Conservation (phyloP, 2,888 invertebrate species). For the Helleia helle region DNA sequence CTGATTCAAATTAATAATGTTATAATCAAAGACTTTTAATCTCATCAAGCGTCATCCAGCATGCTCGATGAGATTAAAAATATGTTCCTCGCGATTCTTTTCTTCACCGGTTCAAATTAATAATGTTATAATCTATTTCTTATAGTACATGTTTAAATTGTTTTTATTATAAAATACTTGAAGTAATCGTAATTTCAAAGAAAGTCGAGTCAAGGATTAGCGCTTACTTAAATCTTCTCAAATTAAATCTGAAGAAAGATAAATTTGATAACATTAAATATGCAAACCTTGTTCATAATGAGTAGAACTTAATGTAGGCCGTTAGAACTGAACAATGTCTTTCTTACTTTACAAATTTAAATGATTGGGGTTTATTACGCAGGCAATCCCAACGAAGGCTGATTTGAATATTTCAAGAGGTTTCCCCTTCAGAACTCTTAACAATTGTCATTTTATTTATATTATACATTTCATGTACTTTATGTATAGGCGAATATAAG, state of each 20-base stretch:
- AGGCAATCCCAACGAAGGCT: conserved; percentile 17
- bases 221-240: conserved; percentile 8
- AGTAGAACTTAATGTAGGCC: conserved; percentile 15
- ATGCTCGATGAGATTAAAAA: too few relatives aligned
- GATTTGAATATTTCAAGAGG: conserved; percentile 19
- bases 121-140: too few relatives aligned
- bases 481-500: too few relatives aligned
- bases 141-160: too few relatives aligned
- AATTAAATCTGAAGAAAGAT: conserved; percentile 21
- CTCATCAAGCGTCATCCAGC: too few relatives aligned
- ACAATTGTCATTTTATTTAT: neutral
- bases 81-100: too few relatives aligned
- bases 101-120: too few relatives aligned
- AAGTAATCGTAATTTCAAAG: too few relatives aligned
- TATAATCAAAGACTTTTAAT: too few relatives aligned
- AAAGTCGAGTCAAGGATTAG: neutral
- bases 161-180: too few relatives aligned
- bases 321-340: conserved; percentile 19
- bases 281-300: conserved; percentile 20
- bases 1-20: too few relatives aligned
- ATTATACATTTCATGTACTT: too few relatives aligned
- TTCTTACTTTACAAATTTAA: conserved; percentile 22
- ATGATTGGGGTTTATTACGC: conserved; percentile 22
- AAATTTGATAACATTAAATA: conserved; percentile 21
- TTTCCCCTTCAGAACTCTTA: neutral